These are phyloP conservation scores for Cyprinus carpio DNA, from an alignment of 2,113 vertebrate genomes.

Conservation along the genomic window DNA sequence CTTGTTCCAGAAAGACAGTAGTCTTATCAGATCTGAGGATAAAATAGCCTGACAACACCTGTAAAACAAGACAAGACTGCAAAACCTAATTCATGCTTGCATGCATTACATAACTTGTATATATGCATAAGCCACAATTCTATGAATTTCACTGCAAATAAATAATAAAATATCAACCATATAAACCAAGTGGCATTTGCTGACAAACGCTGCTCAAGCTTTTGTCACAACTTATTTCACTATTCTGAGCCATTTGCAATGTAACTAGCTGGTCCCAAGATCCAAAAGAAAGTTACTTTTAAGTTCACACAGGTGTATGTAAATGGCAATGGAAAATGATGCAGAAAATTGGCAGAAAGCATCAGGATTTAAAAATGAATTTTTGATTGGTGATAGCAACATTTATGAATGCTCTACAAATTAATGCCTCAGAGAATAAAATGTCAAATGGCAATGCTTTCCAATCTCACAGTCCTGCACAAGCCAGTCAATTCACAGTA, in stretches of 20 bases:
- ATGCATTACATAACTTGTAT: not conserved
- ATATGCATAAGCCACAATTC: not conserved
- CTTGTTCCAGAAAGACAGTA: not conserved
- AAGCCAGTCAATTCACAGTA: not conserved
- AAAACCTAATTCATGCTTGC: not conserved
- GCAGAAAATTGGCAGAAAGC: not conserved
- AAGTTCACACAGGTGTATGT: not conserved
- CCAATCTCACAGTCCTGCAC: not conserved
- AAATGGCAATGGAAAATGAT: not conserved
- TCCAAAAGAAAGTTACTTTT: too few relatives aligned
- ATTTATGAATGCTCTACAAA: not conserved
- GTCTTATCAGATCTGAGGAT: slow-evolving; percentile 23
- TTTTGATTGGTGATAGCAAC: not conserved
- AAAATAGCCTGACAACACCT: slow-evolving; percentile 14
- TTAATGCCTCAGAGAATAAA: not conserved
- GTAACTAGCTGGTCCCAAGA: not conserved
- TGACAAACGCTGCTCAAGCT: too few relatives aligned
- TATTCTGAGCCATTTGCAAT: not conserved
- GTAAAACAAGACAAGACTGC: not conserved
- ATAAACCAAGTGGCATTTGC: too few relatives aligned
- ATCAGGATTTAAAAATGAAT: not conserved
- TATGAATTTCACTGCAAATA: not conserved
- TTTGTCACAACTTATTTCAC: not conserved
- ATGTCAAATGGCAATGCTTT: not conserved
- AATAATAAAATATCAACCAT: not conserved